Base-by-base conservation (phyloP, 2,113 vertebrate species). In the Aramus guarauna region DNA sequence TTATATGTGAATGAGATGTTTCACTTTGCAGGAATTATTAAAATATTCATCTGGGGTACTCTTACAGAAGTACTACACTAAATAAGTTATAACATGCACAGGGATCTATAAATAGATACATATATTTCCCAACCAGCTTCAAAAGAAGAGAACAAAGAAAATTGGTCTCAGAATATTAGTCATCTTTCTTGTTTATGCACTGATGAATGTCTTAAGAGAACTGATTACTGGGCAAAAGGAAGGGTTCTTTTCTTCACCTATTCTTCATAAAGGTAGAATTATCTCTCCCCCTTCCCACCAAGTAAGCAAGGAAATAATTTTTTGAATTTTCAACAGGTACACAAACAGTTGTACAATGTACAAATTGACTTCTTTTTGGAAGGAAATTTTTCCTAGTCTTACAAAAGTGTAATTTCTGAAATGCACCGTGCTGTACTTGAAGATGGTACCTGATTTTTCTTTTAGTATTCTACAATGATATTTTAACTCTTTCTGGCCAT, bases 271-370 rank as follows among this genome's bases (percentile, higher is more conserved):
- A 67, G 0, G 1, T 24, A 60, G 29, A 87, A 55, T 7, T 58
- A n/a, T 43, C 43, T 29, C 4, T 12, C 9, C 2, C 3, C 2
- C 1, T 9, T 8, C 2, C 0, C 1, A n/a, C 1, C 6, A 66
- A 50, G 39, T 9, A 47, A 9, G 15, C 2, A 34, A 24, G 30
- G 15, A 77, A 66, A 86, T 0, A 37, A 7, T 5, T 43, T 69
- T 47, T 29, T 37, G 34, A 47, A 34, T 6, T 56, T 60, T 56
- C 27, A 66, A 34, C 8, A 64, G 8, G 2, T 37, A 47, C 6
- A n/a, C 41, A 4, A 80, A 43, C 4, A 32, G 5, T 10, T 48
- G 5, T 21, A 18, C 30, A 52, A 81, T 15, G 10, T 22, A 62
- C 3, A 56, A 74, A n/a, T 47, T 39, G 47, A 37, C 1, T 8